Evolutionary conservation across 2,797 vertebrate species (phyloP).

Genomic region (Sebastes diploproa): DNA sequence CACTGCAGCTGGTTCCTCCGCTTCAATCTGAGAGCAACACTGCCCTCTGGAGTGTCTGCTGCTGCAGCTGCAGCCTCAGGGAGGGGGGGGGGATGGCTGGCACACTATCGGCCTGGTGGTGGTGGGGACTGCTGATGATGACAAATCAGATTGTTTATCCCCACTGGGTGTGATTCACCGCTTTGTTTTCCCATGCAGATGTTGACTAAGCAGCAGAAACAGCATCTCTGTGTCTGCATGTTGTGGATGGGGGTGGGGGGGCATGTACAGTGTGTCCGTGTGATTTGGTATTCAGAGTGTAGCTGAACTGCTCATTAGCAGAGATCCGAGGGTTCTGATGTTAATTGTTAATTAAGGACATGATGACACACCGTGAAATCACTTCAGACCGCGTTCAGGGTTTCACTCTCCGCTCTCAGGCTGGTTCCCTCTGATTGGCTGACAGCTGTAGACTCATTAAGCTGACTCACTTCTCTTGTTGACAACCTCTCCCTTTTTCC

Average conservation of each 20-base stretch:
- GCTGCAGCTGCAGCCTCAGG: conserved; percentile 22
- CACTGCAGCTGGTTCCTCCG: conserved; percentile 3
- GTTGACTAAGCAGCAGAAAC: conserved; percentile 19
- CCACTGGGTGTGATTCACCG: conserved; percentile 23
- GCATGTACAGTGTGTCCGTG: background rate
- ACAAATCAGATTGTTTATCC: conserved; percentile 40
- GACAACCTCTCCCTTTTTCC: background rate
- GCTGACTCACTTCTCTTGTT: background rate
- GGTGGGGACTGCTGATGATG: conserved; percentile 19
- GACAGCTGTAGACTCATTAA: background rate
- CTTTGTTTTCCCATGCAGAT: conserved; percentile 32
- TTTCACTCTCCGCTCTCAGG: background rate
- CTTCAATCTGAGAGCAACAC: conserved; percentile 50
- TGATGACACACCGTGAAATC: conserved; percentile 1
- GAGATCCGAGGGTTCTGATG: background rate
- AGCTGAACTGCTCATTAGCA: background rate
- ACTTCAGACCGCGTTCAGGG: background rate
- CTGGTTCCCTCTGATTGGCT: conserved; percentile 1
- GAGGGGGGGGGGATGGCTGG: background rate
- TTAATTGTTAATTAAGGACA: background rate
- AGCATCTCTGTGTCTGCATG: background rate
- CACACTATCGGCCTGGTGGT: background rate
- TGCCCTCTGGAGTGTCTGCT: conserved; percentile 76
- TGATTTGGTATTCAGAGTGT: background rate
- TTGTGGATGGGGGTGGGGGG: background rate